Evolutionary conservation across 2,797 vertebrate species (phyloP).

Genomic region (Squalus acanthias): DNA sequence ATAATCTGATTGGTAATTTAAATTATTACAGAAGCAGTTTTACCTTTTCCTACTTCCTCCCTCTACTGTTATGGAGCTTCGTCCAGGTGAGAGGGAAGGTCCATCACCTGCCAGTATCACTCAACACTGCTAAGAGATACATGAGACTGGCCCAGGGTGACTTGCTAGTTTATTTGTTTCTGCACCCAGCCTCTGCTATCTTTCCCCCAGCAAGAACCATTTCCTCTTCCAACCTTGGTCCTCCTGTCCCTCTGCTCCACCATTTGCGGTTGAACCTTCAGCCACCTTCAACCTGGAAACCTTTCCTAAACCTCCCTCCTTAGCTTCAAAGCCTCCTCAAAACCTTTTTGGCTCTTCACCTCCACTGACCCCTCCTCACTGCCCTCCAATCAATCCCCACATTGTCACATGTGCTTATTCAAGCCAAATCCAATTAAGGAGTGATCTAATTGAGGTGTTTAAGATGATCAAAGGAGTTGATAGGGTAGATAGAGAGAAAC

Average conservation of each 20-base stretch:
- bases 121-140: background rate
- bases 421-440: too few species aligned
- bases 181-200: background rate
- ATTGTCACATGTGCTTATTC: too few species aligned
- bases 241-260: background rate
- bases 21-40: background rate
- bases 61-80: background rate
- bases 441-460: too few species aligned
- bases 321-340: too few species aligned
- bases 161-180: background rate
- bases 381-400: too few species aligned
- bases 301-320: too few species aligned
- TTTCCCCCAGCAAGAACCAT: background rate
- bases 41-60: background rate
- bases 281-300: too few species aligned
- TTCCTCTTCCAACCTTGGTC: background rate
- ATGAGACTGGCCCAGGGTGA: background rate
- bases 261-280: too few species aligned
- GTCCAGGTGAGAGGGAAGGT: background rate
- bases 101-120: background rate
- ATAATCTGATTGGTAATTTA: background rate
- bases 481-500: too few species aligned
- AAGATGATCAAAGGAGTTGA: too few species aligned
- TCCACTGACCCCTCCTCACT: too few species aligned
- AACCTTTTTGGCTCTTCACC: too few species aligned